These are phyloP conservation scores for Reticulitermes lucifugus DNA, from an alignment of 2,888 invertebrate species.

Conservation along the genomic window DNA sequence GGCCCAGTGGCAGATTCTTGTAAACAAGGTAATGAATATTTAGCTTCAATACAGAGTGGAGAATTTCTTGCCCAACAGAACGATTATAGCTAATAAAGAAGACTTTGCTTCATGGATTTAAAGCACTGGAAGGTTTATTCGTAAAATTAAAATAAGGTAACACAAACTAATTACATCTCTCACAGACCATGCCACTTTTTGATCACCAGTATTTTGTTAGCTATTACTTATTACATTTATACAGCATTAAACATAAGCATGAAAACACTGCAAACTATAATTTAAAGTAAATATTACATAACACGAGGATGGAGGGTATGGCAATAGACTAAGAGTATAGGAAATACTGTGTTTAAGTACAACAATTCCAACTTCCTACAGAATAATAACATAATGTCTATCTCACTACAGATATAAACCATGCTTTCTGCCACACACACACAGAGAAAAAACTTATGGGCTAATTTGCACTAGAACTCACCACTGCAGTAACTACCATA, in stretches of 20 bases:
- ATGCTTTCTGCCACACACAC: slow-evolving; percentile 15
- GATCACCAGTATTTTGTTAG: too few relatives aligned
- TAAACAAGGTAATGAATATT: too few relatives aligned
- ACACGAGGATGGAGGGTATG: slow-evolving; percentile 2
- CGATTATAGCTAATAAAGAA: too few relatives aligned
- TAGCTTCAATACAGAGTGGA: too few relatives aligned
- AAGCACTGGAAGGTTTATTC: too few relatives aligned
- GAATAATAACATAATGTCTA: not conserved
- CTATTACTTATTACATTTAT: too few relatives aligned
- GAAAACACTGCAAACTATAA: not conserved
- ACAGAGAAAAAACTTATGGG: slow-evolving; percentile 4
- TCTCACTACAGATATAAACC: not conserved
- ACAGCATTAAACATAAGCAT: not conserved
- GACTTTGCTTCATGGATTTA: too few relatives aligned
- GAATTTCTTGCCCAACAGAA: too few relatives aligned
- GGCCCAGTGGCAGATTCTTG: too few relatives aligned
- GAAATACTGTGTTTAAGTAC: not conserved
- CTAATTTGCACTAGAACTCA: slow-evolving; percentile 10
- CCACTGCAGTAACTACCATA: slow-evolving; percentile 3
- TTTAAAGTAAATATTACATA: slow-evolving; percentile 3
- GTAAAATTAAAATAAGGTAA: too few relatives aligned
- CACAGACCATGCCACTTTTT: too few relatives aligned
- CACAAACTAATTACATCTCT: too few relatives aligned
- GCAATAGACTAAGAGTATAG: not conserved
- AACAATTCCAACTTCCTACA: not conserved